Conservation (phyloP, 30 jellyfish, hydroid and myxozoan species). For the Sanderia malayensis region DNA sequence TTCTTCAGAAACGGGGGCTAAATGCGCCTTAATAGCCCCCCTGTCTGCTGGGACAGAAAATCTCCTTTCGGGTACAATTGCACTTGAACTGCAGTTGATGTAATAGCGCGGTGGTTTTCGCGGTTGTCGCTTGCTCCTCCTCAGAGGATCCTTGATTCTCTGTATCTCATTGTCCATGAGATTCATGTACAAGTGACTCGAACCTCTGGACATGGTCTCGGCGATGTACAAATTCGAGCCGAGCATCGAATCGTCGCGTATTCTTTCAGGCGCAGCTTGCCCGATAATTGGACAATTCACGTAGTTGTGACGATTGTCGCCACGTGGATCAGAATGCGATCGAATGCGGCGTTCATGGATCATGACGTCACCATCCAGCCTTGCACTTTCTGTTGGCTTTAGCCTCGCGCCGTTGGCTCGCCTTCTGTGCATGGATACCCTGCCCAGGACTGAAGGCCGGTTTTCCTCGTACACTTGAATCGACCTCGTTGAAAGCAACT, state of each 20-base stretch:
- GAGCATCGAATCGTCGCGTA: neutral
- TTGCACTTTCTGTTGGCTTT: neutral
- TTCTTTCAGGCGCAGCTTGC: neutral
- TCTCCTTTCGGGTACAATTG: neutral
- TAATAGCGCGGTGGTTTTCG: neutral
- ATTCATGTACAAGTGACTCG: neutral
- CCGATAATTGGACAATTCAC: neutral
- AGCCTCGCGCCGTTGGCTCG: neutral
- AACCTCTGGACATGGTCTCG: neutral
- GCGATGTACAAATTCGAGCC: neutral
- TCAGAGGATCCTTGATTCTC: neutral
- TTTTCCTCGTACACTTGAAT: neutral
- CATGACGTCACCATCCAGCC: neutral
- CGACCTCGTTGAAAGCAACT: neutral
- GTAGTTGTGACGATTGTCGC: neutral
- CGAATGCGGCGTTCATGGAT: neutral
- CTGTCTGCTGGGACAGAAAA: too few species aligned
- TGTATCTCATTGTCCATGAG: neutral
- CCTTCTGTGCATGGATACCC: neutral
- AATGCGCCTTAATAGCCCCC: neutral
- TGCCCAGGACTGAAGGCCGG: neutral
- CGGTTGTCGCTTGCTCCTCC: neutral
- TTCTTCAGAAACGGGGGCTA: neutral
- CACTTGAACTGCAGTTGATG: neutral
- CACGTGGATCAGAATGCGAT: neutral